phyloP scores from a whole-genome alignment of 2,797 vertebrate genomes.

The Parambassis ranga region DNA sequence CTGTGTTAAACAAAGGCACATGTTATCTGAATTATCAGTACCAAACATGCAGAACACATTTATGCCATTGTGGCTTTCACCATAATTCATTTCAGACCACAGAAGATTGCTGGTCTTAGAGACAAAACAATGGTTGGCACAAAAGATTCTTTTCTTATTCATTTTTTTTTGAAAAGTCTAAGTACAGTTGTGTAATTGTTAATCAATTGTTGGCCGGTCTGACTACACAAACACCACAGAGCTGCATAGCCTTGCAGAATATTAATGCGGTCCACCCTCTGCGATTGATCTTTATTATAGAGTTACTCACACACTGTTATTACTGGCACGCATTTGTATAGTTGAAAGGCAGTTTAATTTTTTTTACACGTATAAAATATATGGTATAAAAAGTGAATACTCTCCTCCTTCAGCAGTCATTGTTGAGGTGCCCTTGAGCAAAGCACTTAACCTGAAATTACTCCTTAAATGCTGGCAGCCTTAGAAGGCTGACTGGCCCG shows the following conservation, averaged over 20 bases:
- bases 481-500: neutral
- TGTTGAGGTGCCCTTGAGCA: conserved; percentile 33
- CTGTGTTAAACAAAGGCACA: conserved; percentile 9
- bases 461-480: neutral
- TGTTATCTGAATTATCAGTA: neutral
- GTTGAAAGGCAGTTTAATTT: neutral
- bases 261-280: conserved; percentile 46
- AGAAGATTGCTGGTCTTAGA: conserved; percentile 15
- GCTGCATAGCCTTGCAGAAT: conserved; percentile 50
- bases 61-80: conserved; percentile 19
- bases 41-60: conserved; percentile 3
- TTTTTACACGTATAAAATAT: neutral
- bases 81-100: neutral
- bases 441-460: conserved; percentile 22
- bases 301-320: neutral
- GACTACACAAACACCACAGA: conserved; percentile 41
- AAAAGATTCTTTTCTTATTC: conserved; percentile 20
- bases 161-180: conserved; percentile 43
- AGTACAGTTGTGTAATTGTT: conserved; percentile 58
- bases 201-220: conserved; percentile 58
- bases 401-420: neutral
- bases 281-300: conserved; percentile 39
- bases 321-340: neutral
- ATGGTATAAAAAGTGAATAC: neutral
- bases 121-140: conserved; percentile 8